A percentile compares a stretch with the other conserved stretches of the same genome.
These are phyloP conservation scores for Podarcis raffonei DNA, from an alignment of 2,113 vertebrate genomes.

Conservation along the genomic window DNA sequence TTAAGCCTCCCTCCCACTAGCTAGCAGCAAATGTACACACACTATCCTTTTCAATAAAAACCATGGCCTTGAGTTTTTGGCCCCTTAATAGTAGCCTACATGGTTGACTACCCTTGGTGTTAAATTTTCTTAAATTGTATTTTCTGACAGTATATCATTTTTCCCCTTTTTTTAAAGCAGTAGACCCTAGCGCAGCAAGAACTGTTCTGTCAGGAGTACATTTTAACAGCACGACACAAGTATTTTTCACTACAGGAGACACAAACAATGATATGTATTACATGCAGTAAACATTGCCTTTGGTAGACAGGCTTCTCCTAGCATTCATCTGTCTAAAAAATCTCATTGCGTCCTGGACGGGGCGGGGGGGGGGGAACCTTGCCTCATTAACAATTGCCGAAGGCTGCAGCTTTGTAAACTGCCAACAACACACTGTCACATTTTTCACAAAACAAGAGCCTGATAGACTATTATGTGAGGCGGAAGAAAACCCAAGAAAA, in stretches of 20 bases:
- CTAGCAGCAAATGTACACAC: slow-evolving; percentile 70
- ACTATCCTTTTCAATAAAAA: slow-evolving; percentile 75
- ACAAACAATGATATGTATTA: slow-evolving; percentile 86
- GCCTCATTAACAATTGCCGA: slow-evolving; percentile 71
- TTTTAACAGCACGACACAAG: slow-evolving; percentile 83
- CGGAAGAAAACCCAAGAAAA: slow-evolving; percentile 45
- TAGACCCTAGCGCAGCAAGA: slow-evolving; percentile 81
- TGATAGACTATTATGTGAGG: slow-evolving; percentile 72
- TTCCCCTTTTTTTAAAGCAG: slow-evolving; percentile 67
- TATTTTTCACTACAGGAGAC: slow-evolving; percentile 85
- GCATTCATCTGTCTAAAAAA: slow-evolving; percentile 80
- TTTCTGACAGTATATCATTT: slow-evolving; percentile 84
- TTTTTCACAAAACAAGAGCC: slow-evolving; percentile 71
- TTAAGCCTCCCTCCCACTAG: slow-evolving; percentile 53
- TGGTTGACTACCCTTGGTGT: slow-evolving; percentile 79
- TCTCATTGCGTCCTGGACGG: slow-evolving; percentile 74
- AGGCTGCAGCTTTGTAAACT: slow-evolving; percentile 70
- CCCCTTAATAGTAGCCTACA: slow-evolving; percentile 81
- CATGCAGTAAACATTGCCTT: slow-evolving; percentile 82
- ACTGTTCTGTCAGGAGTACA: slow-evolving; percentile 81
- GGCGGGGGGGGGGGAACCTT: slow-evolving; percentile 31
- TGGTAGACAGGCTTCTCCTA: slow-evolving; percentile 75
- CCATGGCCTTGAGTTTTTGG: slow-evolving; percentile 79
- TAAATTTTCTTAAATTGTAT: slow-evolving; percentile 87
- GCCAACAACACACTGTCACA: slow-evolving; percentile 63